These are phyloP conservation scores for Nemurella pictetii DNA, from an alignment of 2,888 invertebrate species.

Conservation along the genomic window DNA sequence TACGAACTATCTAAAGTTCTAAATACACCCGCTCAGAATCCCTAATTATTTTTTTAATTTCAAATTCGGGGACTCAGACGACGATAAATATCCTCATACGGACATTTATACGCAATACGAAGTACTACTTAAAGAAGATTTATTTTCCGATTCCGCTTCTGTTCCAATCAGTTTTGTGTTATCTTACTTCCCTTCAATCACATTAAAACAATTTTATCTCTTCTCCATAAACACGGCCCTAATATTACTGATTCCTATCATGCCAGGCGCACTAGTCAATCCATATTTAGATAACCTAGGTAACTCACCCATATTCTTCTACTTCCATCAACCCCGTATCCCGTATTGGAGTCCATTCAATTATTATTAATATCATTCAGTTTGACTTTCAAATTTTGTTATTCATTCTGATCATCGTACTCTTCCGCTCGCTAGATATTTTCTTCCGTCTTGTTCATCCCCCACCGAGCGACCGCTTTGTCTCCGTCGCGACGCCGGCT, in stretches of 20 bases:
- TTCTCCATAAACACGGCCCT: neutral
- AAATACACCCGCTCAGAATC: neutral
- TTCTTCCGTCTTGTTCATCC: neutral
- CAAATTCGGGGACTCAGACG: neutral
- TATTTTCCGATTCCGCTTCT: neutral
- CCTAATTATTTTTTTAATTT: neutral
- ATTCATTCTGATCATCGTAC: neutral
- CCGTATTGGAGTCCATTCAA: neutral
- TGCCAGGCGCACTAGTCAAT: neutral
- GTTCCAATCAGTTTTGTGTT: neutral
- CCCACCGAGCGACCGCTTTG: neutral
- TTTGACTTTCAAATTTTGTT: neutral
- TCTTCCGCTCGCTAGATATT: neutral
- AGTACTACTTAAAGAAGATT: neutral
- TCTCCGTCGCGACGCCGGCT: neutral
- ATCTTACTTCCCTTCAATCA: neutral
- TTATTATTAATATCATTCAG: neutral
- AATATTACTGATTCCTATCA: neutral
- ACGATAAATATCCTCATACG: neutral
- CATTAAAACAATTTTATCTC: neutral
- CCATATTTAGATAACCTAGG: too few species aligned
- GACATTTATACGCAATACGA: neutral
- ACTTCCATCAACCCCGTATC: neutral
- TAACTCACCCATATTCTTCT: neutral
- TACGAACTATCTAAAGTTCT: neutral